phyloP scores from a whole-genome alignment of 2,797 vertebrate species.

The Cyclura pinguis region DNA sequence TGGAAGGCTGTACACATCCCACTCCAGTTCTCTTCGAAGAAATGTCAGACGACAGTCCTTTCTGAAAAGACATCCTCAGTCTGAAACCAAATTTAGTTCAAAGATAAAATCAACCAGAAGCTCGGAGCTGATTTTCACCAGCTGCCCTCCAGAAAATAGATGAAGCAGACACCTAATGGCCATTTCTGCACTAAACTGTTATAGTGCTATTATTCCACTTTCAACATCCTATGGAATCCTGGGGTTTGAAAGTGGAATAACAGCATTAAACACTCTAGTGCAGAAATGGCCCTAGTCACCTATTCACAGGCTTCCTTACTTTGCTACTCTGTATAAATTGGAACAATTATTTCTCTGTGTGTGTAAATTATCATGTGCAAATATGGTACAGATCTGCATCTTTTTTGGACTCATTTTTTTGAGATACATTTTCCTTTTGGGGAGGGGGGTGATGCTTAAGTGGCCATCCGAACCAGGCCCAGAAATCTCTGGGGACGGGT shows the following conservation, averaged over 20 bases:
- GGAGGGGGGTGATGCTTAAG: background rate
- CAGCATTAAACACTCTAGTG: no score
- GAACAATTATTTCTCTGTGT: background rate
- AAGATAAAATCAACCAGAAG: background rate
- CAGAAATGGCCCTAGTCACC: background rate
- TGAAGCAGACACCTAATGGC: background rate
- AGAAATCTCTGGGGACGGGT: background rate
- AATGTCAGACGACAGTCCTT: background rate
- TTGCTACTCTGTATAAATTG: background rate
- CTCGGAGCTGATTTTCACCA: background rate
- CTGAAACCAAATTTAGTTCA: background rate
- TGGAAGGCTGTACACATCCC: background rate
- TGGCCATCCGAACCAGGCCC: background rate
- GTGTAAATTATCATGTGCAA: background rate
- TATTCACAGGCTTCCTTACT: background rate
- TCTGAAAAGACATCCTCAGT: background rate
- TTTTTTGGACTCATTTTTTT: background rate
- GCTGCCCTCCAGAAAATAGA: background rate
- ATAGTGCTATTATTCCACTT: no score
- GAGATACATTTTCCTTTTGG: background rate
- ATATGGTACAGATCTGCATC: background rate
- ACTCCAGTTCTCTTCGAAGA: background rate
- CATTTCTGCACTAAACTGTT: no score
- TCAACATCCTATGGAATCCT: no score
- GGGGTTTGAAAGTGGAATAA: no score